Conservation (phyloP, 2,113 vertebrate species). For the Osmerus mordax region DNA sequence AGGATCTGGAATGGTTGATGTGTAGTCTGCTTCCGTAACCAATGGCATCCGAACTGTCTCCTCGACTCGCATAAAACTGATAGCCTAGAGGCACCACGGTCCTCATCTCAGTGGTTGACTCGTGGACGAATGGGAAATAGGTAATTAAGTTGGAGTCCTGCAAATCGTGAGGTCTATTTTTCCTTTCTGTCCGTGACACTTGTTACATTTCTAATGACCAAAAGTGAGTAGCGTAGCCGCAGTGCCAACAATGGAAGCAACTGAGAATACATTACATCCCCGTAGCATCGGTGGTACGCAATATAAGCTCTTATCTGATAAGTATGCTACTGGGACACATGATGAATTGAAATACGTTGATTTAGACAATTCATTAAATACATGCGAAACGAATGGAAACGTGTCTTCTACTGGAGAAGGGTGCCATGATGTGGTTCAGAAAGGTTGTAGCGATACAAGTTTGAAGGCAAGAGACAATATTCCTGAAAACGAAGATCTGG, state of each 20-base stretch:
- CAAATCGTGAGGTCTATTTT: background rate
- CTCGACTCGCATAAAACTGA: conserved; percentile 37
- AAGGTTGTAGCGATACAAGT: conserved; percentile 1
- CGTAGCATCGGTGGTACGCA: conserved; percentile 34
- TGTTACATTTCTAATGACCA: conserved; percentile 17
- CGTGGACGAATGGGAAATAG: no score
- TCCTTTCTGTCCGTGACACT: conserved; percentile 37
- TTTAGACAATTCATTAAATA: conserved; percentile 42
- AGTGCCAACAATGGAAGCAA: conserved; percentile 54
- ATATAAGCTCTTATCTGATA: conserved; percentile 21
- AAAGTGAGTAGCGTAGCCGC: conserved; percentile 15
- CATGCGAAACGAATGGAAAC: conserved; percentile 21
- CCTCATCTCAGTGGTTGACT: no score
- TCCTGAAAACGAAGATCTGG: conserved; percentile 1
- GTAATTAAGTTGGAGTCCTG: background rate
- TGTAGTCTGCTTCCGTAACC: conserved; percentile 50
- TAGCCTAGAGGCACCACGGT: no score
- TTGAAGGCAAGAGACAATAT: conserved; percentile 9
- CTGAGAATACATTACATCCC: conserved; percentile 29
- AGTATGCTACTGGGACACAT: conserved; percentile 14
- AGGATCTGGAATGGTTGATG: conserved; percentile 50
- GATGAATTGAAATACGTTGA: conserved; percentile 62
- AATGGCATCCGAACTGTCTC: conserved; percentile 64
- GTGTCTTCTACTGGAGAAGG: conserved; percentile 33
- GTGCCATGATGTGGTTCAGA: conserved; percentile 29